Evolutionary conservation across 2,113 vertebrate genomes (phyloP).

Genomic region (Ursus arctos): DNA sequence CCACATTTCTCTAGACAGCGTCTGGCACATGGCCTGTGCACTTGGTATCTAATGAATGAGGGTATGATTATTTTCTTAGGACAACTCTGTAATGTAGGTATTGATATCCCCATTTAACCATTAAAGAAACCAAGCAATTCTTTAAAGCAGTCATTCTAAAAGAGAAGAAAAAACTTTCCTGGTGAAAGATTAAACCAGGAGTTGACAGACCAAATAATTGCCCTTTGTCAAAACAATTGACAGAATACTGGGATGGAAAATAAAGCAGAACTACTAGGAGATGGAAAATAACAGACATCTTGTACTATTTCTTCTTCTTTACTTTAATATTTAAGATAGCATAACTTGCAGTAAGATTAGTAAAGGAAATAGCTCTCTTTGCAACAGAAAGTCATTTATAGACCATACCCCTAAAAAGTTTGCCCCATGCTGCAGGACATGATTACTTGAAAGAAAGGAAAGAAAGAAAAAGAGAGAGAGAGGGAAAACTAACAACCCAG

Average conservation of each 20-base stretch:
- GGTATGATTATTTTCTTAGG: not conserved
- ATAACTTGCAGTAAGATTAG: not conserved
- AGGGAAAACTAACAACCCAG: constrained; percentile 3
- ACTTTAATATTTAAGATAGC: not conserved
- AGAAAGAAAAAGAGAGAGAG: not conserved
- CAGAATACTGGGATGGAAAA: not conserved
- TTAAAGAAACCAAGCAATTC: not conserved
- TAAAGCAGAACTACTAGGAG: not conserved
- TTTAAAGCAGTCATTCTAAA: constrained; percentile 51
- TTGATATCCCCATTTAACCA: not conserved
- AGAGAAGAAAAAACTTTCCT: not conserved
- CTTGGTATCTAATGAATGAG: not conserved
- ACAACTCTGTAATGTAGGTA: not conserved
- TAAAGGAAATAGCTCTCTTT: constrained; percentile 18
- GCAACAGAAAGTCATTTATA: not conserved
- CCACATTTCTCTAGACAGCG: not conserved
- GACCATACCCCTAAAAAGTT: constrained; percentile 29
- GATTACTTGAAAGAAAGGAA: not conserved
- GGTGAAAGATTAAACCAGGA: constrained; percentile 39
- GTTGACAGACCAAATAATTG: constrained; percentile 41
- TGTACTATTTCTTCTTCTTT: not conserved
- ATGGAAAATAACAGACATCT: constrained; percentile 13
- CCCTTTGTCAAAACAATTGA: constrained; percentile 55
- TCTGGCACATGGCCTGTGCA: not conserved
- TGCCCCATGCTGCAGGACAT: not conserved